phyloP scores from a whole-genome alignment of 1,140 invertebrate species.

The Drosophila ambigua region DNA sequence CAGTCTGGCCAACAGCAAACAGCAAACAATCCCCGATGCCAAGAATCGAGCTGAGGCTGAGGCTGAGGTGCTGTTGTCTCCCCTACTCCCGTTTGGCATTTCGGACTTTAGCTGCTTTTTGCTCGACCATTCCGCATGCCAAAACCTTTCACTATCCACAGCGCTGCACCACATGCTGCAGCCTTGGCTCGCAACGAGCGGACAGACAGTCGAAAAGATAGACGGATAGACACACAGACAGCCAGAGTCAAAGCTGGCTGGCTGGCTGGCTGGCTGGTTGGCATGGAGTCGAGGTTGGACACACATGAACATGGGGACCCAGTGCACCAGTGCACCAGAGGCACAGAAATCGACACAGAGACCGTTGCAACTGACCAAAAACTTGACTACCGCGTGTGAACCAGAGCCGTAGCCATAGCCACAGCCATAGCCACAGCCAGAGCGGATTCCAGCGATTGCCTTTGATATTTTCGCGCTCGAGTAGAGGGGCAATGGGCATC shows the following conservation, averaged over 20 bases:
- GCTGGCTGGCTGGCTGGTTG: slow-evolving; percentile 3
- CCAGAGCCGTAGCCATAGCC: slow-evolving; percentile 21
- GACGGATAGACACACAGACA: slow-evolving; percentile 26
- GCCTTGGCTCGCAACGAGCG: slow-evolving; percentile 52
- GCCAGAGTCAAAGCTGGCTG: slow-evolving; percentile 9
- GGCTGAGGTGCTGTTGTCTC: not conserved
- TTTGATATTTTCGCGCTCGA: slow-evolving; percentile 72
- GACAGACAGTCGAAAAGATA: slow-evolving; percentile 33
- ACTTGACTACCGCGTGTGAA: slow-evolving; percentile 69
- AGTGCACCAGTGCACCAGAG: slow-evolving; percentile 40
- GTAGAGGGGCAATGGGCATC: slow-evolving; percentile 5
- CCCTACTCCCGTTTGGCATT: slow-evolving; percentile 27
- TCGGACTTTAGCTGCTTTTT: slow-evolving; percentile 25
- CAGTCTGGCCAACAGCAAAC: not conserved
- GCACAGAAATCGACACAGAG: slow-evolving; percentile 30
- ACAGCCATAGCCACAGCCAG: slow-evolving; percentile 14
- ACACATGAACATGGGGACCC: slow-evolving; percentile 31
- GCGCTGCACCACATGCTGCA: slow-evolving; percentile 33
- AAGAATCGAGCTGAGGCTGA: not conserved
- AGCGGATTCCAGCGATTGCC: slow-evolving; percentile 47
- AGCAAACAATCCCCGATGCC: not conserved
- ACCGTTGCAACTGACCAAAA: slow-evolving; percentile 55
- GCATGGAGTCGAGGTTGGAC: slow-evolving; percentile 12
- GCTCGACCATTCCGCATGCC: slow-evolving; percentile 38
- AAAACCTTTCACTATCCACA: slow-evolving; percentile 70